Conservation (phyloP, 2,888 invertebrate genomes). For the Troilus luridus region DNA sequence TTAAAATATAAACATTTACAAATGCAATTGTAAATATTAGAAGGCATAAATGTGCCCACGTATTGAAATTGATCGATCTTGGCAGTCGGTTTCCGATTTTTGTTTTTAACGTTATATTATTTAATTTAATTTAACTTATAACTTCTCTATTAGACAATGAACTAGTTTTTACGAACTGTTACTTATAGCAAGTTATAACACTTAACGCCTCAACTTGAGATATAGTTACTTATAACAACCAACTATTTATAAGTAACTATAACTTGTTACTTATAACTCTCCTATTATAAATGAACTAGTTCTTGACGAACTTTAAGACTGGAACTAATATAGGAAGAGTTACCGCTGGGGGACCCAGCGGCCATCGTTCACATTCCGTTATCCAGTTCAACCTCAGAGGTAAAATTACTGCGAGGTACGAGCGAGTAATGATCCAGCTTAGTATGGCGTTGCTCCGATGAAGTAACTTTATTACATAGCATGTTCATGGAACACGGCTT, state of each 20-base stretch:
- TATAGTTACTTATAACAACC: too few species aligned
- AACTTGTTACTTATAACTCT: not conserved
- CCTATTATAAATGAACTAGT: not conserved
- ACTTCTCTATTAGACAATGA: too few species aligned
- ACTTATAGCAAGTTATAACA: too few species aligned
- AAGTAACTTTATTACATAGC: not conserved
- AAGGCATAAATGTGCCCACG: too few species aligned
- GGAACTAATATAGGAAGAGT: not conserved
- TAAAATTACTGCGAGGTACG: not conserved
- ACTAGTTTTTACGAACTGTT: too few species aligned
- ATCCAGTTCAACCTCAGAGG: not conserved
- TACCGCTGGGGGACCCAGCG: not conserved
- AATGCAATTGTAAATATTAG: too few species aligned
- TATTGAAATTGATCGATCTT: not conserved
- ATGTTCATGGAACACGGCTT: not conserved
- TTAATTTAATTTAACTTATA: too few species aligned
- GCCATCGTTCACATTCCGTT: conserved; percentile 10
- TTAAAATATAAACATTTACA: too few species aligned
- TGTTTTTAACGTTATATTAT: not conserved
- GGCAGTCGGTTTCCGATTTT: not conserved
- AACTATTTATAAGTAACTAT: too few species aligned
- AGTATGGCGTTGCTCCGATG: not conserved
- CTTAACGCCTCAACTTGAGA: too few species aligned
- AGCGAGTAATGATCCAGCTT: not conserved
- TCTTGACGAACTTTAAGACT: not conserved